A percentile compares a stretch with the other conserved stretches of the same genome.
phyloP scores from a whole-genome alignment of 1,140 invertebrate species.

The Penaeus vannamei region DNA sequence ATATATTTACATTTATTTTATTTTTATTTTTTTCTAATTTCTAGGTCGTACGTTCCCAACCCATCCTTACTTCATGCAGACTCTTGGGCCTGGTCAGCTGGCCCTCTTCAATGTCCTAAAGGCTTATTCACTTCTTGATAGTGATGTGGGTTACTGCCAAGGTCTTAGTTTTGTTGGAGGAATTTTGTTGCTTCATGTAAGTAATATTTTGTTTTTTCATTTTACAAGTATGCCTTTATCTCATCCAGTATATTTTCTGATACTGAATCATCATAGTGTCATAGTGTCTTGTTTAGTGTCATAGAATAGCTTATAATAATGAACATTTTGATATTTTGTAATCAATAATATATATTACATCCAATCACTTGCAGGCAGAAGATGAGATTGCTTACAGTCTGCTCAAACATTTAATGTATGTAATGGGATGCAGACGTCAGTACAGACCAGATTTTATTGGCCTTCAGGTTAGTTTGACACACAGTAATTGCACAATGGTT shows the following conservation, averaged over 20 bases:
- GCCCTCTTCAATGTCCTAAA: constrained; percentile 95
- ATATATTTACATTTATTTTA: too few relatives aligned
- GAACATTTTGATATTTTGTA: not conserved
- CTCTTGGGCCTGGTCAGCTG: constrained; percentile 90
- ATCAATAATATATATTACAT: constrained; percentile 23
- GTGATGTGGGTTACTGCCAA: constrained; percentile 96
- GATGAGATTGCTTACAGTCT: constrained; percentile 91
- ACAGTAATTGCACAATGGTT: not conserved
- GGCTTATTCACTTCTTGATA: constrained; percentile 94
- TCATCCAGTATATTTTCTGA: not conserved
- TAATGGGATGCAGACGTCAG: constrained; percentile 86
- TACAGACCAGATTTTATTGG: constrained; percentile 95
- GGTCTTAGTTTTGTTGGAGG: constrained; percentile 96
- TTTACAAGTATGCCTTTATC: not conserved
- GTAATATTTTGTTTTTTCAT: constrained; percentile 69
- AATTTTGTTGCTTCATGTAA: constrained; percentile 92
- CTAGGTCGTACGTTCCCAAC: constrained; percentile 93
- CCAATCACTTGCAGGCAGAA: constrained; percentile 81
- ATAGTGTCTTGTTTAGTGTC: too few relatives aligned
- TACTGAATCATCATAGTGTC: too few relatives aligned
- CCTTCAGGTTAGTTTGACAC: constrained; percentile 78
- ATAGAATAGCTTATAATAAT: too few relatives aligned
- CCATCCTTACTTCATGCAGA: constrained; percentile 91
- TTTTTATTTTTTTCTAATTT: constrained; percentile 66
- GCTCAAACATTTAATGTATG: constrained; percentile 91